phyloP scores from a whole-genome alignment of 1,140 invertebrate genomes.

The Ceratina australensis region DNA sequence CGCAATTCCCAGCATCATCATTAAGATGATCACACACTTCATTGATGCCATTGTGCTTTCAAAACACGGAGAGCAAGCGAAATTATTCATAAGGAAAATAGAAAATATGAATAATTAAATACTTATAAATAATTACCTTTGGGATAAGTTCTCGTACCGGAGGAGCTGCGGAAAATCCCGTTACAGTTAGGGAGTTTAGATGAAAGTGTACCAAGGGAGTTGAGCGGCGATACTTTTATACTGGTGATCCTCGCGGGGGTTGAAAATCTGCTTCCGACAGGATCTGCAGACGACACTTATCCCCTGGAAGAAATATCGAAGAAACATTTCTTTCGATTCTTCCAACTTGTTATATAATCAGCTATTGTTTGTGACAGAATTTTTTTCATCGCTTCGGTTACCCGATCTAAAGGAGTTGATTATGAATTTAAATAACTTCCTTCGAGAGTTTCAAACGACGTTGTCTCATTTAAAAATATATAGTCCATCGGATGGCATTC shows the following conservation, averaged over 20 bases:
- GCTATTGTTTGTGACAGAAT: background rate
- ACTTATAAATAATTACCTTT: background rate
- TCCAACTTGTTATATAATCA: slow-evolving; percentile 38
- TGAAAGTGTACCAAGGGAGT: background rate
- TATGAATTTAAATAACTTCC: background rate
- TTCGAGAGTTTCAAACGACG: background rate
- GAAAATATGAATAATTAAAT: background rate
- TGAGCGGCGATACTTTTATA: slow-evolving; percentile 58
- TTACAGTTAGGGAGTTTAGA: background rate
- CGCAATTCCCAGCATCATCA: slow-evolving; percentile 22
- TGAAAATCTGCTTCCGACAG: slow-evolving; percentile 41
- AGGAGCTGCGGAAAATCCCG: background rate
- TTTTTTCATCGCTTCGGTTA: background rate
- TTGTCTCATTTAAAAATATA: background rate
- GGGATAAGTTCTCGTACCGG: background rate
- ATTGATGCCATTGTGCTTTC: slow-evolving; percentile 29
- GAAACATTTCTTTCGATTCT: slow-evolving; percentile 23
- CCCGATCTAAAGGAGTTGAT: background rate
- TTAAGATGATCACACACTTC: slow-evolving; percentile 35
- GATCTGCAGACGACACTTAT: slow-evolving; percentile 56
- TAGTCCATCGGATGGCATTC: background rate
- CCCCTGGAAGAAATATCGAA: slow-evolving; percentile 6
- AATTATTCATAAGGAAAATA: background rate
- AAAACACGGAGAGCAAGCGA: background rate
- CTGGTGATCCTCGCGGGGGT: background rate